Percentiles rank a stretch among this genome's conserved stretches.
These are phyloP conservation scores for Ceyx melanurus DNA, from an alignment of 2,113 vertebrate species.

Conservation along the genomic window DNA sequence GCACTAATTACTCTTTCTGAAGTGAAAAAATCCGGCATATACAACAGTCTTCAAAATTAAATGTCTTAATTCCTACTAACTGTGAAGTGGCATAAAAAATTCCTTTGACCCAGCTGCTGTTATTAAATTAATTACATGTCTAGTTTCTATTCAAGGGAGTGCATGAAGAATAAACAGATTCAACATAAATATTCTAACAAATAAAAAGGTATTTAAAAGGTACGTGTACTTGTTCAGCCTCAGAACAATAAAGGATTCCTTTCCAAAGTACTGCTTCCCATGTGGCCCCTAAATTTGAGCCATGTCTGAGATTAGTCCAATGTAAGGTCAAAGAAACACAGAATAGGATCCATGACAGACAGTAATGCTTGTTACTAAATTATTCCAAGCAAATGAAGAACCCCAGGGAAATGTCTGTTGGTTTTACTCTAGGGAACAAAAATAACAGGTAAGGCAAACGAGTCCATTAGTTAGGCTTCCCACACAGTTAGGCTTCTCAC, in stretches of 20 bases:
- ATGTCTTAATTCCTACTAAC: conserved; percentile 7
- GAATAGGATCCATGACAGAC: not conserved
- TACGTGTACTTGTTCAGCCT: not conserved
- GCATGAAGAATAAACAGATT: not conserved
- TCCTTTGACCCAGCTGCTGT: conserved; percentile 22
- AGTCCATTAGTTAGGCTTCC: not conserved
- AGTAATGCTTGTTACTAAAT: not conserved
- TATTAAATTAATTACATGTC: conserved; percentile 34
- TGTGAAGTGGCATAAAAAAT: conserved; percentile 23
- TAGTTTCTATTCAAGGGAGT: not conserved
- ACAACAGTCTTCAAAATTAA: conserved; percentile 29
- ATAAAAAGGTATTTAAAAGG: not conserved
- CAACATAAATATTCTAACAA: not conserved
- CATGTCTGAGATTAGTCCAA: not conserved
- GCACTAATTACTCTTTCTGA: conserved; percentile 35
- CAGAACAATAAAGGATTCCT: not conserved
- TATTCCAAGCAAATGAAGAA: not conserved
- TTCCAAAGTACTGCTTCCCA: not conserved
- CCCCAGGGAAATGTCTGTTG: not conserved
- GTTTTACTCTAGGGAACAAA: not conserved
- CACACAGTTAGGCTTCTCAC: not conserved
- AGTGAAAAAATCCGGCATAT: conserved; percentile 25
- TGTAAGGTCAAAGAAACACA: not conserved
- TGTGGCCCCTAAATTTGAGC: not conserved
- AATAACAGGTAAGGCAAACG: not conserved